Evolutionary conservation across 2,888 invertebrate genomes (phyloP), one percentile per base, ranked within the genome.

Genomic region (Xanthia togata): DNA sequence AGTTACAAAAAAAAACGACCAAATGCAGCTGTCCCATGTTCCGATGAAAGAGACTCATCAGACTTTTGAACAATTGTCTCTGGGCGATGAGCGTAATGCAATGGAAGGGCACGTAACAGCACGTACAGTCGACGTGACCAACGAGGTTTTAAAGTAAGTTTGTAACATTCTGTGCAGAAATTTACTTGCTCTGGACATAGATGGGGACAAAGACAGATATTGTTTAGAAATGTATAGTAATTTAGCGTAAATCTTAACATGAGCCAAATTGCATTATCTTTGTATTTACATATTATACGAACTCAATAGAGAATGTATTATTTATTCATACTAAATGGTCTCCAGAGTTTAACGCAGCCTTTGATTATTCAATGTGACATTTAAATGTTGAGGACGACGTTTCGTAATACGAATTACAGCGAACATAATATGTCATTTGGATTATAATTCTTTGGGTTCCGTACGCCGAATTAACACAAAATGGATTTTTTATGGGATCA

Each of bases 41-140:
- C 23, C n/a, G 12, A 31, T 8, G 14, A 71, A 35, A 57, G n/a
- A 26, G 14, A 4, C 9, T 57, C 26, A 31, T 41, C 14, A 9
- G 26, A 5, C n/a, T 35, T 31, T 20, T 31, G 31, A 23, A 35
- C 31, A 53, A 35, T 60, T 44, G 60, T 62, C 44, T 53, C 26
- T 9, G 12, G 8, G 23, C 53, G 9, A 76, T 69, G 53, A 60
- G 26, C 8, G 23, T 53, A 35, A 35, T 44, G 35, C 47, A 60
- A 31, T 60, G 5, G 50, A 23, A 50, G 11, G 23, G n/a, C n/a
- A n/a, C n/a, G n/a, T n/a, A n/a, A n/a, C n/a, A n/a, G 4, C 44
- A 77, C 26, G 77, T 76, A 77, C 77, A 14, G 17, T 2, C 26
- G 31, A 69, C 76, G 69, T 69, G 60, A 69, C 60, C 41, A 78